Evolutionary conservation across 2,888 invertebrate genomes (phyloP).

Genomic region (Hyposoter didymator): DNA sequence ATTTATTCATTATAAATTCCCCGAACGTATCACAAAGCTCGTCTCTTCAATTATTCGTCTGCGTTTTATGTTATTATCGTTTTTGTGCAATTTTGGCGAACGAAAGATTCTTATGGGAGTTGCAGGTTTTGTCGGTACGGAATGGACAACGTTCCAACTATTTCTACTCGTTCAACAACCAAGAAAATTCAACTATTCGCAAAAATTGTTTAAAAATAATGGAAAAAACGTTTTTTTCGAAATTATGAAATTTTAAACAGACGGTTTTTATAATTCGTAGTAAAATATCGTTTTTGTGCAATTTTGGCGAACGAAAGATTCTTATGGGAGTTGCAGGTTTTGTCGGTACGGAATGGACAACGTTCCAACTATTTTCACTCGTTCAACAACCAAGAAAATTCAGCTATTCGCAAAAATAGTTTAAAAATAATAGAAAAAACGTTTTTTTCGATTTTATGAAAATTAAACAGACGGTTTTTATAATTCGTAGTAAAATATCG

Average conservation of each 20-base stretch:
- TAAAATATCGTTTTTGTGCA: constrained; percentile 16
- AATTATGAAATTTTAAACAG: neutral
- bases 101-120: neutral
- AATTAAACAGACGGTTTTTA: neutral
- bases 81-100: constrained; percentile 17
- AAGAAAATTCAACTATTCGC: neutral
- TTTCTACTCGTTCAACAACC: neutral
- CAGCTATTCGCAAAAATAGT: neutral
- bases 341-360: neutral
- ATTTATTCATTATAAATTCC: constrained; percentile 24
- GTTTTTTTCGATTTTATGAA: neutral
- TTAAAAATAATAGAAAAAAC: neutral
- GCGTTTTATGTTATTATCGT: neutral
- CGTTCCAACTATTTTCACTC: neutral
- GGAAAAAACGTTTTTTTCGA: neutral
- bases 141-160: neutral
- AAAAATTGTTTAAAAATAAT: neutral
- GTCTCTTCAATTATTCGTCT: constrained; percentile 32
- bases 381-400: neutral
- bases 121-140: neutral
- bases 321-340: neutral
- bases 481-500: neutral
- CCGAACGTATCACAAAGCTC: constrained; percentile 41
- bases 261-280: no score
- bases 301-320: neutral